These are phyloP conservation scores for Anastrepha obliqua DNA, from an alignment of 1,140 invertebrate species.

Conservation along the genomic window DNA sequence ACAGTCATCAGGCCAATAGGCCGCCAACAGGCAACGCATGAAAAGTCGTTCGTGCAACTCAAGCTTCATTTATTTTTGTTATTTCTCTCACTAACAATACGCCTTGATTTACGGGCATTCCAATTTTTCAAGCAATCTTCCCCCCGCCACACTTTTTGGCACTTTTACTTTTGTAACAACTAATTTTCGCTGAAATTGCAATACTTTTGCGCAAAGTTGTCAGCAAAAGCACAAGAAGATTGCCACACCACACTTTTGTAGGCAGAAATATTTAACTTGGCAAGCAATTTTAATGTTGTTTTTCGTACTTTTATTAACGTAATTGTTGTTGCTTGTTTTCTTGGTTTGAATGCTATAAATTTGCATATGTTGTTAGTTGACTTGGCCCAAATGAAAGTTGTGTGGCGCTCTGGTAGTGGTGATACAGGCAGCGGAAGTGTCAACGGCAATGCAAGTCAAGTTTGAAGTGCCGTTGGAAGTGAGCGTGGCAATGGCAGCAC, in stretches of 20 bases:
- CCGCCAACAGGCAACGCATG: background rate
- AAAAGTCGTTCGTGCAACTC: background rate
- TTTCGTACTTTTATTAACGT: background rate
- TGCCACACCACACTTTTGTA: background rate
- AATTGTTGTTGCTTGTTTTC: conserved; percentile 34
- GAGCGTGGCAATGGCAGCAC: conserved; percentile 31
- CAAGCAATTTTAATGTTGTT: conserved; percentile 21
- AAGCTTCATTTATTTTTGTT: conserved; percentile 5
- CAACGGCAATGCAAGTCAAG: conserved; percentile 10
- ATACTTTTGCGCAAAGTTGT: conserved; percentile 20
- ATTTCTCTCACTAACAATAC: background rate
- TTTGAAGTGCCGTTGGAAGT: conserved; percentile 37
- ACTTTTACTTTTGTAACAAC: conserved; percentile 25
- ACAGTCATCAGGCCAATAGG: background rate
- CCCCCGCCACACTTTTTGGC: background rate
- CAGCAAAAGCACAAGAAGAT: background rate
- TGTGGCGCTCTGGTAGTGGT: background rate
- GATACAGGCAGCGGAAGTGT: background rate
- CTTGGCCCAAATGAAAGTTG: background rate
- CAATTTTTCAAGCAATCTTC: background rate
- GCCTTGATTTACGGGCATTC: background rate
- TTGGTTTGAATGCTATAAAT: conserved; percentile 21
- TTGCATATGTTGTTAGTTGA: conserved; percentile 35
- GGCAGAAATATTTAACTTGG: conserved; percentile 8
- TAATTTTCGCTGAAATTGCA: conserved; percentile 31